Base-by-base conservation (phyloP, 2,113 vertebrate species). In the Carassius auratus region DNA sequence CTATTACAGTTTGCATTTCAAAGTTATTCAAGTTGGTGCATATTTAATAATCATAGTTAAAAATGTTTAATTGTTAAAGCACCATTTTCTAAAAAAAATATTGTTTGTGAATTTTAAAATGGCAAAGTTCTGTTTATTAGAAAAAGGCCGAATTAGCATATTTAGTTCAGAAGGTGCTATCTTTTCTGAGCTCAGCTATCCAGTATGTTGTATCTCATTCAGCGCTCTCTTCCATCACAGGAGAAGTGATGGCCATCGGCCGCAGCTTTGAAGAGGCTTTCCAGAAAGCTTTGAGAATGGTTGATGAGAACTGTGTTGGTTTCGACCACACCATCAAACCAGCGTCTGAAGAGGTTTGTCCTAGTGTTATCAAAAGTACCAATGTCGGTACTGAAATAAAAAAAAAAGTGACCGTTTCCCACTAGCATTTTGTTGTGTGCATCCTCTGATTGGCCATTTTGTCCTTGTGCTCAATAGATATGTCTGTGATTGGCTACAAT, bases 221-320 rank as follows among this genome's bases (percentile, higher is more conserved):
- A 36, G 7, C 45, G 8, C 42, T 45, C 57, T 3, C 8, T 76
- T 71, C 48, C 45, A 55, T 1, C 0, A 0, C 90, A 99, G 98
- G 98, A 1, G 98, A 99, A 91, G 98, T 99, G 76, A 99, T 99
- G 98, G 96, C 96, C 36, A 97, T 99, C 0, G 98, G 98, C 0
- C 96, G 98, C 3, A 96, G 94, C 86, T 99, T 99, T 0, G 98
- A 99, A 90, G 98, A 99, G 89, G 98, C 98, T 1, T 99, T 99
- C 92, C 98, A 99, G 93, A 99, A 99, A 90, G 97, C 98, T 0
- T 93, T 99, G 90, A 95, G 98, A 91, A 99, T 99, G 98, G 98
- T 99, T 89, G 98, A 99, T 0, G 98, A 99, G 94, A 99, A 99
- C 93, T 99, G 97, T 0, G 94, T 98, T 1, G 98, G 98, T 59